These are phyloP conservation scores for Conchocele bisecta DNA, from an alignment of 2,888 invertebrate genomes.

Conservation along the genomic window DNA sequence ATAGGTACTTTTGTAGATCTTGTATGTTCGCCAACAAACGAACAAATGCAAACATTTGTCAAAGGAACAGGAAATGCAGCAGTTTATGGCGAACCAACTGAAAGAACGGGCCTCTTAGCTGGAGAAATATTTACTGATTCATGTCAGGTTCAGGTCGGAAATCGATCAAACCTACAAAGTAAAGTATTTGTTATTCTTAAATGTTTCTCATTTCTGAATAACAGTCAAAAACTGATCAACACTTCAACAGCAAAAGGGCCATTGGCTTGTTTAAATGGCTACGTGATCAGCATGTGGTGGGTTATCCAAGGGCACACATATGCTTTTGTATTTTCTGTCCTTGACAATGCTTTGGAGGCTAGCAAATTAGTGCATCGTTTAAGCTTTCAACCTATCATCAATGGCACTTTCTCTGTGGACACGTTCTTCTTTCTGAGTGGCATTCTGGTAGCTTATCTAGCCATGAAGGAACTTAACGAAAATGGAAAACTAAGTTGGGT, in stretches of 20 bases:
- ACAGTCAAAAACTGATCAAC: conserved; percentile 47
- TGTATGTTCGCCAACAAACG: background rate
- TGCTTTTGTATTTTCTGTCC: conserved; percentile 28
- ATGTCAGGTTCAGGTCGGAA: conserved; percentile 7
- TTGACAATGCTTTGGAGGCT: conserved; percentile 54
- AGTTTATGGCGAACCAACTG: conserved; percentile 12
- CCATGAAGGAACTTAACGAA: conserved; percentile 45
- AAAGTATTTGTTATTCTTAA: conserved; percentile 23
- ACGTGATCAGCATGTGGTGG: conserved; percentile 60
- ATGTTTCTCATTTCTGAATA: conserved; percentile 49
- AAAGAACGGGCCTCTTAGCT: conserved; percentile 40
- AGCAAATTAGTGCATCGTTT: conserved; percentile 39
- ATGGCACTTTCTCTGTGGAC: conserved; percentile 78
- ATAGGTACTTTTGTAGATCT: conserved; percentile 37
- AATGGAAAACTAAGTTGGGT: conserved; percentile 42
- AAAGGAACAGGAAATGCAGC: background rate
- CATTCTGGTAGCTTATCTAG: conserved; percentile 49
- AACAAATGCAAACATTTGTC: background rate
- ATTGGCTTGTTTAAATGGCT: conserved; percentile 54
- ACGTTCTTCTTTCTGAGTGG: conserved; percentile 77
- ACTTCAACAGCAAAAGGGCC: conserved; percentile 51
- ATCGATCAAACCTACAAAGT: background rate
- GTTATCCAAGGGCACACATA: conserved; percentile 56
- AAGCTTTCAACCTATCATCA: conserved; percentile 72
- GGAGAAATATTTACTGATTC: conserved; percentile 32